Base-by-base conservation (phyloP, 2,113 vertebrate species). In the Sylvietta virens region DNA sequence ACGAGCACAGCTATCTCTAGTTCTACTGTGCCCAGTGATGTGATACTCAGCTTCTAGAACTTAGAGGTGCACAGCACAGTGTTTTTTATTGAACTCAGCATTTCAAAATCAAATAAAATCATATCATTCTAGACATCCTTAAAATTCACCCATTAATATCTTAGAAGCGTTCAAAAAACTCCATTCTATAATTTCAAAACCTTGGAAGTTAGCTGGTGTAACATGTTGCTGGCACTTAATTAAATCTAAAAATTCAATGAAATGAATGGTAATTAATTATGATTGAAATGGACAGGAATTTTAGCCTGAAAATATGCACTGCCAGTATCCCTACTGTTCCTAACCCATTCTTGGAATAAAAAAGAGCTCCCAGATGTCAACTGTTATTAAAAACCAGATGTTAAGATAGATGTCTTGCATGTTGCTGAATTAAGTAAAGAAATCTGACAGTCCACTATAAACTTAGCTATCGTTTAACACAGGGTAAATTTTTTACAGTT, bases 381-480 rank as follows among this genome's bases (percentile, higher is more conserved):
- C 95, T 94, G 97, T 97, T 98, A 98, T 98, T 98, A 98, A 97
- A 98, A 98, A 97, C 96, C 98, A 98, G 98, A 98, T 98, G 98
- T 98, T 97, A 97, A 97, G 97, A 98, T 97, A 94, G 88, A 98
- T 92, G 81, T 97, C 97, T 97, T 95, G 82, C 96, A 97, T 77
- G 96, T 95, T 96, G 96, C 96, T 96, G 98, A 98, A 98, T 94
- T 97, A 97, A 98, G 96, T 98, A 98, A 99, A 98, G 97, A 98
- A 98, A 98, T 98, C 97, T 98, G 98, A 98, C 98, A 98, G 97
- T 94, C 97, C 92, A 94, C 97, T 84, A 97, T 98, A 98, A 99
- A 98, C 98, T 98, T 80, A 97, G 98, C 96, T 98, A 98, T 98
- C 98, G 96, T 95, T 97, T 98, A 97, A 97, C 97, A 95, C 78